Evolutionary conservation across 2,888 invertebrate species (phyloP), one percentile per base, ranked within the genome.

Genomic region (Pegoplata infirma): DNA sequence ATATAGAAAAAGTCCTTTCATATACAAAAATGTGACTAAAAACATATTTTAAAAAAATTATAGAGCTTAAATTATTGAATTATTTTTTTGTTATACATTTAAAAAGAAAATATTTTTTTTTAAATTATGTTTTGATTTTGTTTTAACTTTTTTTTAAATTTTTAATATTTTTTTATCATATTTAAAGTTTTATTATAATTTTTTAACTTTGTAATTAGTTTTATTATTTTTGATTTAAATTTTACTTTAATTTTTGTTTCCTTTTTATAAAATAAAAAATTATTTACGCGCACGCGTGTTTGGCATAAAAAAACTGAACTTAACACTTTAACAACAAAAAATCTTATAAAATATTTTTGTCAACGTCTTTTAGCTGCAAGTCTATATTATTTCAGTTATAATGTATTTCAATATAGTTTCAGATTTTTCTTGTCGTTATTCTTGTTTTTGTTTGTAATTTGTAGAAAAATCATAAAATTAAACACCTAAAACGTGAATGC

Each of bases 401-500:
- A 16, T 25, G 7, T 1, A 44, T 8, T 21, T 28, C 32, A 23
- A 14, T 49, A n/a, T 21, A 72, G 68, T 71, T 53, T 71, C 32
- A 66, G 68, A 55, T 75, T 63, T n/a, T n/a, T 32, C 36, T 14
- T 58, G n/a, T n/a, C 19, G 28, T 51, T 32, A 12, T 14, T 58
- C 12, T n/a, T 19, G 28, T 51, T 55, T 14, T 23, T 66, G 2
- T 47, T 53, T n/a, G 12, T 25, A 32, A 40, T 23, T 61, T 32
- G 53, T 46, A 10, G 40, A 44, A 44, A 25, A 44, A 68, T 59
- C 63, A 44, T 56, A 51, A 66, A 77, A 68, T 68, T 44, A 51
- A 32, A 79, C 75, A 71, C 59, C 66, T 61, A 46, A 64, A 69
- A 79, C 75, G 79, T 74, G 75, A 75, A 71, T 67, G 67, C 76